phyloP scores from a whole-genome alignment of 2,888 invertebrate species.

The Flexamia atlantica region DNA sequence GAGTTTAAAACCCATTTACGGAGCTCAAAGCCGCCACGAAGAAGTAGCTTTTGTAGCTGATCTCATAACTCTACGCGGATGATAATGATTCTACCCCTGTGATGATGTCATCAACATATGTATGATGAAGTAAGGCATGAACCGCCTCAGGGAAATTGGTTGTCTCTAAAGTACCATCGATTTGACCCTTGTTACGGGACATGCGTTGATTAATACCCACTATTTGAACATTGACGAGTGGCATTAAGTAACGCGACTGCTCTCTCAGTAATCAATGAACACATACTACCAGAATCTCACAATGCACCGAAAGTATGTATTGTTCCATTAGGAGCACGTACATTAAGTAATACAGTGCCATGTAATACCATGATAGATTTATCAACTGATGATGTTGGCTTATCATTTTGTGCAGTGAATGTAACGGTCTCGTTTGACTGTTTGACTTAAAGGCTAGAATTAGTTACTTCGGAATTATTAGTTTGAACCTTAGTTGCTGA shows the following conservation, averaged over 20 bases:
- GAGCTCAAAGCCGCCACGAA: neutral
- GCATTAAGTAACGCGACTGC: no score
- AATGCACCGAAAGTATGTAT: neutral
- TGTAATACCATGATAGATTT: conserved; percentile 10
- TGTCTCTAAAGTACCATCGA: no score
- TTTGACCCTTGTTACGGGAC: no score
- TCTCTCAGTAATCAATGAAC: no score
- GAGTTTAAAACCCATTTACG: conserved; percentile 5
- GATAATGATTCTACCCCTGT: no score
- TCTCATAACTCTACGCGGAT: neutral
- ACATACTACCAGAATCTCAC: neutral
- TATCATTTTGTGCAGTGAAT: conserved; percentile 5
- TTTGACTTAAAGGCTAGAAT: neutral
- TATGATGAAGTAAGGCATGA: no score
- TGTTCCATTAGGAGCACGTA: no score
- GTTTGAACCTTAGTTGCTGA: neutral
- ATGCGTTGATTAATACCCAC: no score
- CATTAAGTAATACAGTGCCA: conserved; percentile 16
- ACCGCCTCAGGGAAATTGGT: no score
- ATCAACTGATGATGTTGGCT: neutral
- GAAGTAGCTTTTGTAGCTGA: conserved; percentile 2
- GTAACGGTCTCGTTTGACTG: neutral
- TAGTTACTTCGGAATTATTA: neutral
- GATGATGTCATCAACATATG: no score
- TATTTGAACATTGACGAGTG: no score